phyloP scores from a whole-genome alignment of 2,888 invertebrate genomes.

The Pasiphila rectangulata region DNA sequence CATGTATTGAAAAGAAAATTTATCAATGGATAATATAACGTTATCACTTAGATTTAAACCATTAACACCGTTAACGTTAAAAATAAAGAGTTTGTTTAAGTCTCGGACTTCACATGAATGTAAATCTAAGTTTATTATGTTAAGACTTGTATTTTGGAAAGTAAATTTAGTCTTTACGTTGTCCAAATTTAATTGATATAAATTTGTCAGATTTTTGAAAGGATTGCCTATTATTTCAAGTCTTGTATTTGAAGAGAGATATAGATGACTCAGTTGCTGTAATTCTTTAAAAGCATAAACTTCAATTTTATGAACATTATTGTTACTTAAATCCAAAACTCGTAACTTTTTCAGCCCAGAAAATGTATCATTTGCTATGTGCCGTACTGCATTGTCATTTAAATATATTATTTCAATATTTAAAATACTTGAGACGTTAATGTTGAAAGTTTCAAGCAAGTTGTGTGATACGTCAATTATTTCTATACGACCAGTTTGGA shows the following conservation, averaged over 20 bases:
- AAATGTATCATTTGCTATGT: slow-evolving; percentile 25
- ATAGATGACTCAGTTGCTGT: slow-evolving; percentile 19
- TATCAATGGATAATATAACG: slow-evolving; percentile 28
- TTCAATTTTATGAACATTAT: slow-evolving; percentile 25
- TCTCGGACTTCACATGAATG: slow-evolving; percentile 27
- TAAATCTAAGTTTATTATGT: slow-evolving; percentile 23
- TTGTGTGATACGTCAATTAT: slow-evolving; percentile 30
- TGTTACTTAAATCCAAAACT: slow-evolving; percentile 26
- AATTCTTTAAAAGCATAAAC: slow-evolving; percentile 16
- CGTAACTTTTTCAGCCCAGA: slow-evolving; percentile 19
- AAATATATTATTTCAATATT: slow-evolving; percentile 27
- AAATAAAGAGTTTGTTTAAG: slow-evolving; percentile 21
- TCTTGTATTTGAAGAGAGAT: slow-evolving; percentile 27
- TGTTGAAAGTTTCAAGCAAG: slow-evolving; percentile 22
- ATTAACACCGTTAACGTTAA: slow-evolving; percentile 15
- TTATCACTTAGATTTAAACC: slow-evolving; percentile 30
- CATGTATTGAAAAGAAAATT: slow-evolving; percentile 30
- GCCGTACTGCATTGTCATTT: slow-evolving; percentile 27
- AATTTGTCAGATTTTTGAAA: slow-evolving; percentile 25
- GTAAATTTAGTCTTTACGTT: slow-evolving; percentile 20
- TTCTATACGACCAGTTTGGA: slow-evolving; percentile 22
- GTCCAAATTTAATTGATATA: slow-evolving; percentile 24
- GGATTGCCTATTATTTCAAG: slow-evolving; percentile 22
- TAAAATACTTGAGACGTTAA: slow-evolving; percentile 26
- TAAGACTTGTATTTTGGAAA: slow-evolving; percentile 23